These are phyloP conservation scores for Xylota sylvarum DNA, from an alignment of 2,888 invertebrate species.

Conservation along the genomic window DNA sequence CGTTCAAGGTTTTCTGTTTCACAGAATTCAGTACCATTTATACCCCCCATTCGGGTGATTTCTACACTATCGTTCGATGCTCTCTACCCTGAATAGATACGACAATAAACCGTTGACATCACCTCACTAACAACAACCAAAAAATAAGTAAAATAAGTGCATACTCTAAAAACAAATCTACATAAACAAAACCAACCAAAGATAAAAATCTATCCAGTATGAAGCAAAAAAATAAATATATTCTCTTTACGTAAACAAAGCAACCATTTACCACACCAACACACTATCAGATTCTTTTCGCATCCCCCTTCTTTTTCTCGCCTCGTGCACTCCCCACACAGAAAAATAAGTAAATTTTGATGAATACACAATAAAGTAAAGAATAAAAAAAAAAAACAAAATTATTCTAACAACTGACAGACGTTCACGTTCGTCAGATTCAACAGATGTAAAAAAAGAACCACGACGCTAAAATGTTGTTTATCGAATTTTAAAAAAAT, in stretches of 20 bases:
- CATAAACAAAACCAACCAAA: slow-evolving; percentile 24
- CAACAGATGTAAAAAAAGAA: slow-evolving; percentile 34
- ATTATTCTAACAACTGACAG: slow-evolving; percentile 21
- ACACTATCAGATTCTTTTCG: slow-evolving; percentile 12
- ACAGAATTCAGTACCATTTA: neutral
- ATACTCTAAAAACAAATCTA: slow-evolving; percentile 21
- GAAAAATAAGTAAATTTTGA: neutral
- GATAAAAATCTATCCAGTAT: slow-evolving; percentile 4
- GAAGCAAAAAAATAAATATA: slow-evolving; percentile 10
- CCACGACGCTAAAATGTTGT: slow-evolving; percentile 32
- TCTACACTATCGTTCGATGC: slow-evolving; percentile 32
- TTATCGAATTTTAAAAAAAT: slow-evolving; percentile 32
- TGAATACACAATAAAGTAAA: slow-evolving; percentile 22
- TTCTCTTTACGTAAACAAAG: slow-evolving; percentile 39
- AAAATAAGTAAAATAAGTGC: slow-evolving; percentile 7
- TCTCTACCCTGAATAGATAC: neutral
- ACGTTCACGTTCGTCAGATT: slow-evolving; percentile 22
- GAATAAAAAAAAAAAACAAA: neutral
- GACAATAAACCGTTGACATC: slow-evolving; percentile 20
- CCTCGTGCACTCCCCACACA: neutral
- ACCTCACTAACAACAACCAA: slow-evolving; percentile 4
- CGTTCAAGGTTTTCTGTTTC: neutral
- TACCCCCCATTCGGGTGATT: neutral
- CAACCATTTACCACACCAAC: slow-evolving; percentile 18
- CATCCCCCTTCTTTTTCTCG: neutral